Evolutionary conservation across 2,113 vertebrate genomes (phyloP).

Genomic region (Microcebus jonahi): DNA sequence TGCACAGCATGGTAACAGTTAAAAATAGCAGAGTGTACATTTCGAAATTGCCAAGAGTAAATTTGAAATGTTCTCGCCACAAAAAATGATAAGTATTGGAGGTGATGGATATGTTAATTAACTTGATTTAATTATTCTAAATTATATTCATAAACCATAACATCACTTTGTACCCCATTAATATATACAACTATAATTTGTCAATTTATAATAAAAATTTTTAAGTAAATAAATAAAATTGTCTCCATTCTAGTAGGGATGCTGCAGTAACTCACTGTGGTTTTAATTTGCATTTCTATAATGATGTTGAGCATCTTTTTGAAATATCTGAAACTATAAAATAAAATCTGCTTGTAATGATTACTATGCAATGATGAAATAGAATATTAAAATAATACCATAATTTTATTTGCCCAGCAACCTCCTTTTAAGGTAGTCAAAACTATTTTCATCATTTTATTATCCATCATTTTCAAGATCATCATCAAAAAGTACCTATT

Average conservation of each 20-base stretch:
- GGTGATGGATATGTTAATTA: background rate
- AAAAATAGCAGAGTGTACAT: background rate
- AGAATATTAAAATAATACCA: background rate
- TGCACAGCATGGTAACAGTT: background rate
- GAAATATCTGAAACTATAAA: background rate
- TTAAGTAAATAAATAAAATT: background rate
- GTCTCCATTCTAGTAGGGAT: background rate
- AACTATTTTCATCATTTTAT: background rate
- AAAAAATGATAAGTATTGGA: background rate
- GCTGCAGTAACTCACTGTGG: background rate
- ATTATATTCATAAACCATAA: background rate
- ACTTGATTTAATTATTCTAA: background rate
- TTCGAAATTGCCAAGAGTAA: background rate
- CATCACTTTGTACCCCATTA: background rate
- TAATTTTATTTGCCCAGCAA: background rate
- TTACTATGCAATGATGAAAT: background rate
- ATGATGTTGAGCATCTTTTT: background rate
- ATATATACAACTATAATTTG: background rate
- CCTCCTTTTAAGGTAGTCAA: background rate
- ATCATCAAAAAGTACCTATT: background rate
- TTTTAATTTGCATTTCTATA: background rate
- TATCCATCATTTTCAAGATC: background rate
- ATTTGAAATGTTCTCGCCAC: background rate
- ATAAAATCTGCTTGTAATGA: background rate
- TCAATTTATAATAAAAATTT: background rate